Evolutionary conservation across 2,888 invertebrate genomes (phyloP), one percentile per base, ranked within the genome.

Genomic region (Chydorus sphaericus): DNA sequence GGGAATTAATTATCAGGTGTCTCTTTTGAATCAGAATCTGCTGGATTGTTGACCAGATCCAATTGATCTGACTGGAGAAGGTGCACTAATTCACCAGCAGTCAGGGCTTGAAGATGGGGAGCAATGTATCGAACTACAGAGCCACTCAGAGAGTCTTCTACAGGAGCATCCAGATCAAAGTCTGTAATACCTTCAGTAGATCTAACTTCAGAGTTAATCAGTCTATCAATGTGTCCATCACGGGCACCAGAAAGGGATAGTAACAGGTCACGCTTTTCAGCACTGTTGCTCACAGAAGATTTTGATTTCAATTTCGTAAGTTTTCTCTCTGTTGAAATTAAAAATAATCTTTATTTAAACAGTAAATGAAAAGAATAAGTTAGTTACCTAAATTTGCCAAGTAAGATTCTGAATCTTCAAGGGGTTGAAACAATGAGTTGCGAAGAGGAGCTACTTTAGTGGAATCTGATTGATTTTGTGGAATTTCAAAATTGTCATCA

Each of bases 31-130:
- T 57, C 57, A n/a, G 23, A 14, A 18, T 57, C 57, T 20, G 57
- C 51, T n/a, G n/a, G n/a, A n/a, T n/a, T n/a, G n/a, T n/a, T n/a
- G n/a, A n/a, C n/a, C n/a, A n/a, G n/a, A n/a, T 63, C 64, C 18
- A 75, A 64, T 57, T 70, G 67, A 61, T 75, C 75, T 2, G 74
- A 73, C 63, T 73, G 71, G 6, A 75, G 62, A 4, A 75, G 66
- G 59, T 73, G 71, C 36, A 73, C 67, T 33, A 74, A 64, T 65
- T 75, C 75, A 44, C 69, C 70, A 14, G 71, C 64, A 8, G 70
- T 71, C 37, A 75, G 59, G 7, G 75, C 73, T 69, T 74, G 66
- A 44, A 62, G 63, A 48, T 65, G 66, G 1, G 73, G 73, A 36
- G 61, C 48, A 30, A 31, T 30, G 51, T 56, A 26, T 20, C 54